Base-by-base conservation (phyloP, 1,140 invertebrate genomes). In the Coelopa frigida region DNA sequence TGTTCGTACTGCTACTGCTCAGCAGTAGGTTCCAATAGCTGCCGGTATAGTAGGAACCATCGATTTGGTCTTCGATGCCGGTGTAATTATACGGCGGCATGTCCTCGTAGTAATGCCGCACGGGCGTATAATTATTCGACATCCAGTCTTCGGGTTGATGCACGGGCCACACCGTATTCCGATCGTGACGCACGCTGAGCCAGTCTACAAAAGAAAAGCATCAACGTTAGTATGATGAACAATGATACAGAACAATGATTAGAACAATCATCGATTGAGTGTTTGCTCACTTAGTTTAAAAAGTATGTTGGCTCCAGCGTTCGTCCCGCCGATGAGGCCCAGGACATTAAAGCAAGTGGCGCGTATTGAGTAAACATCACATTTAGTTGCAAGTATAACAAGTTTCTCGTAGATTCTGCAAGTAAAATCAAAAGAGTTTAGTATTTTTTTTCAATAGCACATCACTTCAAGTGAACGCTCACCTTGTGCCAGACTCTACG, bases 341-440 rank as follows among this genome's bases (percentile, higher is more conserved):
- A 97, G 73, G 5, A 83, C 80, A 68, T 92, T 94, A 70, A 91
- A 89, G 3, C 89, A 88, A 2, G 90, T 94, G 0, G 87, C 91
- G 46, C 90, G 76, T 17, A 96, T 75, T 1, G 89, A 87, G 63
- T 93, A 92, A 24, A 94, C 83, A 8, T 80, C 78, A 69, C 84
- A 84, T 37, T 78, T 78, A 56, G 85, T 82, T 1, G 85, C 89
- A 39, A 95, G 71, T 18, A 78, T 27, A 29, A 70, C 58, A 0
- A 70, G 54, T 52, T 66, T 66, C 26, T 70, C 66, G 36, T 61
- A 68, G 1, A 69, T 54, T 36, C 61, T 68, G 29, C 3, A 54
- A 51, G 23, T n/a, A n/a, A n/a, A n/a, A n/a, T n/a, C n/a, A n/a
- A n/a, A n/a, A n/a, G n/a, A n/a, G n/a, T n/a, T 29, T 7, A 8